Base-by-base conservation (phyloP, 2,113 vertebrate species). In the Sinocyclocheilus maitianheensis region DNA sequence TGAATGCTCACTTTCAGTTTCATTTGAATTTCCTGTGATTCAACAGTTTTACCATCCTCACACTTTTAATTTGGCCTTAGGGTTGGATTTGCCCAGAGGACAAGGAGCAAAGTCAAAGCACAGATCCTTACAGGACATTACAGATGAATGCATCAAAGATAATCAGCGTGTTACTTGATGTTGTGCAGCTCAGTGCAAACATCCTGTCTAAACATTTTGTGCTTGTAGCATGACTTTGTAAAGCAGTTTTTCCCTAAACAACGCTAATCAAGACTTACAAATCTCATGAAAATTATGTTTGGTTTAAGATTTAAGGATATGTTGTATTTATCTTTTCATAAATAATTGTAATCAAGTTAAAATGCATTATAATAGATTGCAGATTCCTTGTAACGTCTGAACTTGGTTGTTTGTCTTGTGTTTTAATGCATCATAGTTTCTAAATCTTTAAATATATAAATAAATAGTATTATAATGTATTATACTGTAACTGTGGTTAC, bases 121-220 rank as follows among this genome's bases (percentile, higher is more conserved):
- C 84, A 30, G 13, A 24, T 51, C 11, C 13, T 48, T 72, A 55
- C 51, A 24, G 58, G 22, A 81, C 77, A 80, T 86, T 12, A 72
- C 34, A 80, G 26, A 46, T 48, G 71, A 86, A 60, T 74, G 67
- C 51, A 53, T 67, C 63, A 65, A 65, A 65, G 63, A 67, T 30
- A 13, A 16, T 67, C 46, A 10, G 10, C 10, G 10, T 12, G 11
- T 48, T 12, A 48, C 24, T 6, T 48, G 40, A 40, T 55, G 4
- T 24, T 4, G 62, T 24, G 12, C 24, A 30, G 12, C 7, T 30
- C 13, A 30, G 30, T 67, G 63, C 63, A 67, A 67, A 67, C 26
- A 67, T 67, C 63, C 26, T 16, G 63, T 16, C 13, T 34, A 2
- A 30, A 13, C 24, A 67, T 67, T 67, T 30, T 67, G 12, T 26